Evolutionary conservation across 2,113 vertebrate genomes (phyloP), one percentile per base, ranked within the genome.

Genomic region (Colistium nudipinnis): DNA sequence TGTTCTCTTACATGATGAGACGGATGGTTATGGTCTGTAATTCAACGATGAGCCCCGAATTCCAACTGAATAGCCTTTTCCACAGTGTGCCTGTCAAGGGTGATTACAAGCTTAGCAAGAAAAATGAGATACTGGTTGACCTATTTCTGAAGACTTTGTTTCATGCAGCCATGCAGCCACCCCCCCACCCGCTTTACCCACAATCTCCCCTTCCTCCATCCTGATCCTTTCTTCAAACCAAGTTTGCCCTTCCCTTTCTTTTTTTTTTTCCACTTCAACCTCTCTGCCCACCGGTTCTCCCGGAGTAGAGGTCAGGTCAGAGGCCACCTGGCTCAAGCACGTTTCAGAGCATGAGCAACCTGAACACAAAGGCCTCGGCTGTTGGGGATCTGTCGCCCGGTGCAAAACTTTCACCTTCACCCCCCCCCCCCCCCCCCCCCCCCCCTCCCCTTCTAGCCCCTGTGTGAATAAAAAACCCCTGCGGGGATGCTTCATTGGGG

Each of bases 281-380:
- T 87, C 93, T 70, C 89, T 94, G 88, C 88, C 94, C 78, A 84
- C 84, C 48, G 72, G 81, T 73, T 62, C 70, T 14, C 65, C 47
- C 41, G 4, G 68, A 56, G 67, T 60, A 92, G 89, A 95, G 94
- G 93, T 95, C 94, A 87, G 96, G 95, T 78, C 96, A 95, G 88
- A 97, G 96, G 90, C 93, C 95, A 80, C 87, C 52, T 78, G 95
- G 93, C 93, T 96, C 94, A 2, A 27, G 76, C 68, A 82, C 79
- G 64, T 80, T 69, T 74, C 70, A 17, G 65, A 82, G 82, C 28
- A 53, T 93, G 70, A 96, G 94, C 88, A 91, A 91, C 93, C 94
- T 94, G 90, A 81, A 93, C 93, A 93, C 95, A 95, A 92, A 91
- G 93, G 84, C 88, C 81, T 69, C 73, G 66, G 89, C 91, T 91